Evolutionary conservation across 2,888 invertebrate genomes (phyloP).

Genomic region (Alsophila aescularia): DNA sequence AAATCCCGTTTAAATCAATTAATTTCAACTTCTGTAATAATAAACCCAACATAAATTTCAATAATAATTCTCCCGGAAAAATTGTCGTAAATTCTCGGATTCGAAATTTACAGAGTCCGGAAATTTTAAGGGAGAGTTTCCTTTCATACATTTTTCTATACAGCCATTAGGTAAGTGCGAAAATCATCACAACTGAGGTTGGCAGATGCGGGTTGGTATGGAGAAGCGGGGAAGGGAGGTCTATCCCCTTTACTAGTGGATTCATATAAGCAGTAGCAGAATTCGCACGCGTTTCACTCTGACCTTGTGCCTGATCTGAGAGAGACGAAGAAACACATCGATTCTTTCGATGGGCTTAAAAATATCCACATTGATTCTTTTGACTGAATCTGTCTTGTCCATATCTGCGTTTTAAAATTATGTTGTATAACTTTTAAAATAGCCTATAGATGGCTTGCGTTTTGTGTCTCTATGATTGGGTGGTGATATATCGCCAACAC

Average conservation of each 20-base stretch:
- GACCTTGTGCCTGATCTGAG: too few relatives aligned
- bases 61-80: slow-evolving; percentile 20
- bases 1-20: slow-evolving; percentile 8
- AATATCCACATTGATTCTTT: too few relatives aligned
- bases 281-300: not conserved
- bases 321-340: too few relatives aligned
- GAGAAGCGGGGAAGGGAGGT: slow-evolving; percentile 45
- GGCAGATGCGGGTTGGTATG: slow-evolving; percentile 50
- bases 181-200: slow-evolving; percentile 70
- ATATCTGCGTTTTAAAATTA: too few relatives aligned
- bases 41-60: slow-evolving; percentile 26
- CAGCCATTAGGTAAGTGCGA: slow-evolving; percentile 70
- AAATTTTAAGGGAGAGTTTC: slow-evolving; percentile 51
- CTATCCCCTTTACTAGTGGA: slow-evolving; percentile 55
- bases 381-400: too few relatives aligned
- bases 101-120: slow-evolving; percentile 40
- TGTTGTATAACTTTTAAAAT: too few relatives aligned
- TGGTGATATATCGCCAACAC: too few relatives aligned
- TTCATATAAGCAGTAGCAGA: not conserved
- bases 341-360: not conserved
- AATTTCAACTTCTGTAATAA: slow-evolving; percentile 8
- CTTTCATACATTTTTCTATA: slow-evolving; percentile 60
- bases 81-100: slow-evolving; percentile 31
- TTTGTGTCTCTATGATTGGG: too few relatives aligned
- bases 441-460: too few relatives aligned